Base-by-base conservation (phyloP, 2,888 invertebrate genomes). In the Tipula confusa region DNA sequence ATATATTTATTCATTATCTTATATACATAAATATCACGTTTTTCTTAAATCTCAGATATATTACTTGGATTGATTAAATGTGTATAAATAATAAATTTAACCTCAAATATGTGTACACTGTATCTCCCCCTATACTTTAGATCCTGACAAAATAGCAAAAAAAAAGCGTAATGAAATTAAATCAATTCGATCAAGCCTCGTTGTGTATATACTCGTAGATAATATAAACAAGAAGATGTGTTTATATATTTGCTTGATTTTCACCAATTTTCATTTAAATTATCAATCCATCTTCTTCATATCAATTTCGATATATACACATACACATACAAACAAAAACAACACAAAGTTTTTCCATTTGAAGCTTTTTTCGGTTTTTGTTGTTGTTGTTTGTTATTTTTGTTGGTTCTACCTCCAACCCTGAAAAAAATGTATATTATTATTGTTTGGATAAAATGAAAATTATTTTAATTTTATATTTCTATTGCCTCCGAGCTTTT, bases 201-300 rank as follows among this genome's bases (percentile, higher is more conserved):
- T 33, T 33, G 1, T 13, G 64, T 64, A 24, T 9, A 64, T 64
- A 9, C 15, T 4, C 24, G 18, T 64, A 48, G 15, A 48, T 64
- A 64, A 64, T 24, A 64, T 64, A 64, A 64, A 64, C 64, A 64
- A 24, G 64, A 9, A 64, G 64, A 64, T 64, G n/a, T 64, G n/a
- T 64, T 64, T 64, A 43, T 15, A n/a, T n/a, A 43, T 43, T 64
- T 11, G 64, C 64, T 24, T 64, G 64, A 64, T 64, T 64, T 64
- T 64, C 64, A 64, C 64, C 64, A 64, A 64, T 64, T 64, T 64
- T 24, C 64, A 64, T 64, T 64, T 64, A 64, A 64, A 64, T 64
- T 64, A 64, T 64, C 64, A 64, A 64, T 64, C 64, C 64, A 64
- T 64, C 64, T 64, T 64, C 64, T 64, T 64, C 64, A 64, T 64